Base-by-base conservation (phyloP, 2,113 vertebrate species). In the Urocitellus parryii region DNA sequence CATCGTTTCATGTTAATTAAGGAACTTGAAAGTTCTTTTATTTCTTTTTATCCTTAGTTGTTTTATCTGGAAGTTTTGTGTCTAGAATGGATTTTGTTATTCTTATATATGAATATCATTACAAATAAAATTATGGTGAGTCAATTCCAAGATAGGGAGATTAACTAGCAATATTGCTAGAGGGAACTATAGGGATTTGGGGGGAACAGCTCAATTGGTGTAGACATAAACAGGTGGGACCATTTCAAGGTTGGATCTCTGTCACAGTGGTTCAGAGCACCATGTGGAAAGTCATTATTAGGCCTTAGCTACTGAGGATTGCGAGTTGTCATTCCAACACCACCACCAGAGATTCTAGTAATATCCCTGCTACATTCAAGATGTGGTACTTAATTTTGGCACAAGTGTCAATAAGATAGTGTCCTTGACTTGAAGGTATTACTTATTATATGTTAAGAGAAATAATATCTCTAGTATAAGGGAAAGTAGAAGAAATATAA, bases 71-170 rank as follows among this genome's bases (percentile, higher is more conserved):
- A 89, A 58, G 9, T 94, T 92, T 78, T 82, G 2, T 42, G 2
- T 79, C 72, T 97, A 8, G 37, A 90, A 79, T 91, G 79, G 39
- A 88, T 97, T 90, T 13, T 10, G n/a, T 78, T 17, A 48, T 37
- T 84, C 7, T 37, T 65, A 34, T 65, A 39, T 5, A 27, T 88
- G 25, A 80, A 87, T 67, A 63, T 78, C 65, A 80, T 95, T 87
- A 56, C 34, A 91, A 63, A 90, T 56, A 87, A 83, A 80, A n/a
- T 91, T 42, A 32, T 45, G 22, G 6, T 68, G 37, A 85, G 48
- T 11, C 11, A 89, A 25, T 90, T 88, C 18, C 61, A 73, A 95
- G 29, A 58, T 45, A 76, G 0, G 39, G 7, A 89, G 34, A 92
- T 29, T 56, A 48, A 86, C 4, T 18, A 67, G 68, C 51, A 17